A percentile compares a stretch with the other conserved stretches of the same genome.
These are phyloP conservation scores for Acrossocheilus wenchowensis DNA, from an alignment of 2,797 vertebrate species.

Conservation along the genomic window DNA sequence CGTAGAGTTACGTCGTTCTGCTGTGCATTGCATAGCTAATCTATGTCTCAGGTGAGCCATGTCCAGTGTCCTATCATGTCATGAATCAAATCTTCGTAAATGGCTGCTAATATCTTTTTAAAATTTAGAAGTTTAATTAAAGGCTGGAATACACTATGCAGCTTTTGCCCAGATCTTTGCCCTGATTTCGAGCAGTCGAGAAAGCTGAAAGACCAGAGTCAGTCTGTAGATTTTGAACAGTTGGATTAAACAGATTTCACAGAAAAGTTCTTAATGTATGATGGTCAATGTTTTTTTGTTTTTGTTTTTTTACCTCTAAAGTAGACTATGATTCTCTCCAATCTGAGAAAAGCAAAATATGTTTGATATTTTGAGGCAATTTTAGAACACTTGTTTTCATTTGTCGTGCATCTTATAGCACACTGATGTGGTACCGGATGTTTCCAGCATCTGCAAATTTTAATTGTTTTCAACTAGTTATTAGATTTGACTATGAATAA, in stretches of 20 bases:
- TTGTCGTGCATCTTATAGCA: too few species aligned
- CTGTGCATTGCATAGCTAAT: conserved; percentile 91
- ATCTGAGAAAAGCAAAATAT: background rate
- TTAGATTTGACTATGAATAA: background rate
- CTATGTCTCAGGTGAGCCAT: conserved; percentile 88
- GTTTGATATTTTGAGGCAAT: too few species aligned
- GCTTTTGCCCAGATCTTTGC: background rate
- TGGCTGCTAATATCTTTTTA: background rate
- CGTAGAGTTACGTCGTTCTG: conserved; percentile 84
- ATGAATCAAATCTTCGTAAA: background rate
- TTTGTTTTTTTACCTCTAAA: background rate
- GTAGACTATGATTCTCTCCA: background rate
- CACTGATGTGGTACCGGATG: background rate
- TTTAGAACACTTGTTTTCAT: too few species aligned
- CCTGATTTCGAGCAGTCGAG: background rate
- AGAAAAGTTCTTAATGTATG: background rate
- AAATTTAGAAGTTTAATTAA: background rate
- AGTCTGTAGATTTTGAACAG: background rate
- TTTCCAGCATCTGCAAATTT: background rate
- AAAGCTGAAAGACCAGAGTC: background rate
- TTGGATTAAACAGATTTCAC: background rate
- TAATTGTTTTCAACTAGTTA: background rate
- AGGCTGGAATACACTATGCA: background rate
- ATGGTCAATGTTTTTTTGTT: too few species aligned
- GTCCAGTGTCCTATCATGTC: background rate